Conservation (phyloP, 2,113 vertebrate genomes). For the Hyperopisus bebe region DNA sequence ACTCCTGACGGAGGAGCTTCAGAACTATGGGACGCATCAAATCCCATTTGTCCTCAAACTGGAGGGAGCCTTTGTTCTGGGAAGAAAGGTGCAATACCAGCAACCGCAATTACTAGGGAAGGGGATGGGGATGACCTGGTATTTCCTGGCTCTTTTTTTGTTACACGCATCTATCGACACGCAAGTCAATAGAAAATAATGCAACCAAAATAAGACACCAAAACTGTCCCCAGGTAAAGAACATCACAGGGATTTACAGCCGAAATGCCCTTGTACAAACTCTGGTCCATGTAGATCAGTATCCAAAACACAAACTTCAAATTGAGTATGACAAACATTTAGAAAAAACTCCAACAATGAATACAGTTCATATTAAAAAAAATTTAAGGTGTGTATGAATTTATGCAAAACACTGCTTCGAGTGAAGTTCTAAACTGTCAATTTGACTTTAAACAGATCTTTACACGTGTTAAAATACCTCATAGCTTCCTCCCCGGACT, state of each 20-base stretch:
- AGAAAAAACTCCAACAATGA: not conserved
- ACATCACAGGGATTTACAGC: not conserved
- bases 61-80: constrained; percentile 97
- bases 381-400: not conserved
- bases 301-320: not conserved
- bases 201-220: not conserved
- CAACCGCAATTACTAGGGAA: not conserved
- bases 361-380: not conserved
- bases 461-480: not conserved
- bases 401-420: not conserved
- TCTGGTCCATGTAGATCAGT: not conserved
- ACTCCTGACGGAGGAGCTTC: constrained; percentile 96
- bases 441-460: not conserved
- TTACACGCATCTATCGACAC: not conserved
- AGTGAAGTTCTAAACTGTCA: not conserved
- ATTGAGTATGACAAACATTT: not conserved
- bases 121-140: too few species aligned
- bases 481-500: not conserved
- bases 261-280: not conserved
- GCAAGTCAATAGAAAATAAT: not conserved
- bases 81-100: not conserved
- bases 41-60: constrained; percentile 99
- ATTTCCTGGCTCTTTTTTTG: not conserved
- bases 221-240: not conserved
- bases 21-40: constrained; percentile 96